These are phyloP conservation scores for Pogona vitticeps DNA, from an alignment of 2,113 vertebrate species.

Conservation along the genomic window DNA sequence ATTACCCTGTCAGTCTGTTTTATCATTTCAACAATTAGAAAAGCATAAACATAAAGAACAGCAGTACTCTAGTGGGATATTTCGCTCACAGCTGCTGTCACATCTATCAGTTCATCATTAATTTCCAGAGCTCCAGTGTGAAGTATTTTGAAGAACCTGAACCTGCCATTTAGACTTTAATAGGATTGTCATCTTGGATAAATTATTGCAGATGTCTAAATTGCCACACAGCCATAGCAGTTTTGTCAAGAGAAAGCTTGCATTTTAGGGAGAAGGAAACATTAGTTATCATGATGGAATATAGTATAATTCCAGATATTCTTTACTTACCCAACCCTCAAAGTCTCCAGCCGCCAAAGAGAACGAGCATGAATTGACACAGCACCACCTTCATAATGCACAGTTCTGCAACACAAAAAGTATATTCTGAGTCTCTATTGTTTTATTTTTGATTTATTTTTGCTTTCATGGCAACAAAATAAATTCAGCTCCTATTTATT, in stretches of 20 bases:
- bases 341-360: slow-evolving; percentile 94
- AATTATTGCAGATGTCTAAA: background rate
- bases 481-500: no score
- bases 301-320: background rate
- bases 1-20: slow-evolving; percentile 6
- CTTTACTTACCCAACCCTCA: slow-evolving; percentile 93
- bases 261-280: background rate
- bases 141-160: slow-evolving; percentile 11
- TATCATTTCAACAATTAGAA: slow-evolving; percentile 22
- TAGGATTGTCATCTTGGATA: background rate
- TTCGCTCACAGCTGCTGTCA: slow-evolving; percentile 16
- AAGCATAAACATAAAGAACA: slow-evolving; percentile 21
- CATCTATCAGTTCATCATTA: background rate
- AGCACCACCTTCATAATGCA: slow-evolving; percentile 94
- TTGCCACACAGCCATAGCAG: background rate
- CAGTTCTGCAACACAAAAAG: slow-evolving; percentile 79
- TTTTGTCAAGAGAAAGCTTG: background rate
- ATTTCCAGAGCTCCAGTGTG: background rate
- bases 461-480: background rate
- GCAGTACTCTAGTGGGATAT: slow-evolving; percentile 16
- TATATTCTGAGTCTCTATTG: background rate
- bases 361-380: slow-evolving; percentile 94
- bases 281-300: background rate
- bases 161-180: background rate
- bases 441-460: background rate